These are phyloP conservation scores for Hybognathus amarus DNA, from an alignment of 2,797 vertebrate genomes.

Conservation along the genomic window DNA sequence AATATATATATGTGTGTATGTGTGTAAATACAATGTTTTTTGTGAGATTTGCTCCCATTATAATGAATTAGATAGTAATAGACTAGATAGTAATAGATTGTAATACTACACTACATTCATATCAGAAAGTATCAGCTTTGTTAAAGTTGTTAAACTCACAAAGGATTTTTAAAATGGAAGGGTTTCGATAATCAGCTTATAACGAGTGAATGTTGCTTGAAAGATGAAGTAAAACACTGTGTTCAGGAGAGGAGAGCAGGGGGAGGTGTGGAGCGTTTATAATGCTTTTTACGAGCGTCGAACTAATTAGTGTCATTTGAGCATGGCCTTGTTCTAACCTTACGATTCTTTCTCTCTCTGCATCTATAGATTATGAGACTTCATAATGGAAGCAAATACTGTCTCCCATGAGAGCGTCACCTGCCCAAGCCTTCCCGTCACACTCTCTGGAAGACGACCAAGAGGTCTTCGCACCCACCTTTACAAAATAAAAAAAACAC, in stretches of 20 bases:
- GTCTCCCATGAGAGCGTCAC: slow-evolving; percentile 41
- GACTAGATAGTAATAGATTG: neutral
- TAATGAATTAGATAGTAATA: no score
- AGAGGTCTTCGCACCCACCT: slow-evolving; percentile 64
- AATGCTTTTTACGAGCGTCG: slow-evolving; percentile 34
- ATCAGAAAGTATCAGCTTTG: neutral
- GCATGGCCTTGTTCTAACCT: slow-evolving; percentile 46
- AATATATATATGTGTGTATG: no score
- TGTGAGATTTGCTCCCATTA: neutral
- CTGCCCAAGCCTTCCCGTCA: slow-evolving; percentile 42
- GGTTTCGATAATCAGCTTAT: slow-evolving; percentile 33
- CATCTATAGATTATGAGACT: slow-evolving; percentile 41
- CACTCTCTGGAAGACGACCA: slow-evolving; percentile 52
- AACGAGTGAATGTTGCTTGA: slow-evolving; percentile 5
- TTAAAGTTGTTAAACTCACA: slow-evolving; percentile 10
- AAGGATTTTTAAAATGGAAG: slow-evolving; percentile 10
- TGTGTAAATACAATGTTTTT: neutral
- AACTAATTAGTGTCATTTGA: slow-evolving; percentile 54
- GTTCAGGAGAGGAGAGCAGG: neutral
- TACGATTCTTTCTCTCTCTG: slow-evolving; percentile 41
- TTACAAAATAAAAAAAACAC: slow-evolving; percentile 73
- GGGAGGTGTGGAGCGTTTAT: slow-evolving; percentile 5
- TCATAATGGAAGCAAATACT: slow-evolving; percentile 43
- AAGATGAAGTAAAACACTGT: slow-evolving; percentile 20
- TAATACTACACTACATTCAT: neutral